Base-by-base conservation (phyloP, 2,113 vertebrate species). In the Cygnus buccinator region DNA sequence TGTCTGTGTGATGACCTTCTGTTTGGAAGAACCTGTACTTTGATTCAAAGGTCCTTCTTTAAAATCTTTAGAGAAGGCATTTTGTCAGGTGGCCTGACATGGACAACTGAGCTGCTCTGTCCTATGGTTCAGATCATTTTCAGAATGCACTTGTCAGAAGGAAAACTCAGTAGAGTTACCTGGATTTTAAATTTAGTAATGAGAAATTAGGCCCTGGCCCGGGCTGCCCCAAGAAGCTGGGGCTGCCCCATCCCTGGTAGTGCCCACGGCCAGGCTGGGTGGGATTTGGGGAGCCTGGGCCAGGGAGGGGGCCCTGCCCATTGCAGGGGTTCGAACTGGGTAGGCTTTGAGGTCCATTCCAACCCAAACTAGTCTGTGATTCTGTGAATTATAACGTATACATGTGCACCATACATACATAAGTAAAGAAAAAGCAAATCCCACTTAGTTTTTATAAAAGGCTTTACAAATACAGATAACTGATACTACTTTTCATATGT, bases 401-500 rank as follows among this genome's bases (percentile, higher is more conserved):
- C 4, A 39, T 2, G 9, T 58, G 61, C 59, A 29, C 12, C 16
- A 23, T 7, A 37, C 3, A 1, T 7, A 31, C 8, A 1, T 1
- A 39, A 44, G 44, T 1, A 44, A 61, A 73, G 7, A 17, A 18
- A 80, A 61, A 39, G 23, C 19, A 81, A 84, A 71, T 3, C 16
- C 5, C 11, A 11, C 7, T 52, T 3, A 55, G 37, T 19, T 52
- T 5, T 29, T 54, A 11, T 3, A 76, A 70, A 82, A 39, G 5
- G 3, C 4, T 44, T 43, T 26, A 52, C 7, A 33, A 35, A 54
- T 39, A 50, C 52, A 37, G 15, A 25, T 29, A 63, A 70, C 4
- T 46, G 18, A 68, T 44, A 54, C 14, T 55, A 29, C 16, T 28
- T 5, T 39, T 78, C 41, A 13, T 3, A 62, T 10, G 58, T 48